Evolutionary conservation across 2,113 vertebrate species (phyloP).

Genomic region (Parus major): DNA sequence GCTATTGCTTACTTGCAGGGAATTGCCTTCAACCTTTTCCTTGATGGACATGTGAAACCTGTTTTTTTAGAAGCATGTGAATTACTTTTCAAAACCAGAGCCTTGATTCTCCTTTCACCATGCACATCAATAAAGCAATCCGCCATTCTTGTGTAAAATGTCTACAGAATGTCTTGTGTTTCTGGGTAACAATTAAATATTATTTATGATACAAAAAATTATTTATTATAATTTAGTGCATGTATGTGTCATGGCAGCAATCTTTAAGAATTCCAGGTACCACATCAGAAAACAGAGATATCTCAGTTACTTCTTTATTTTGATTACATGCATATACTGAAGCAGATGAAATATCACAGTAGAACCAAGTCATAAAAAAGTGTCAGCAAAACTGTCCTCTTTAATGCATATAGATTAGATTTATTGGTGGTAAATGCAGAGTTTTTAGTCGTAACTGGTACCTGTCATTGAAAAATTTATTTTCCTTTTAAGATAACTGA

Average conservation of each 20-base stretch:
- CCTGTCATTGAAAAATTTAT: slow-evolving; percentile 1
- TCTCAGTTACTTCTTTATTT: background rate
- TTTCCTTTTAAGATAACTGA: slow-evolving; percentile 31
- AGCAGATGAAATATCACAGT: background rate
- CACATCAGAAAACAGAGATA: background rate
- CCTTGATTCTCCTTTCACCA: background rate
- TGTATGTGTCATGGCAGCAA: background rate
- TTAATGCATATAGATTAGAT: background rate
- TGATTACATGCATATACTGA: background rate
- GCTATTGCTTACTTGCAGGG: background rate
- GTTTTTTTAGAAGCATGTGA: background rate
- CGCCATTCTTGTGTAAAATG: background rate
- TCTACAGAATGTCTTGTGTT: background rate
- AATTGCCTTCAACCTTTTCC: background rate
- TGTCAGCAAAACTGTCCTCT: background rate
- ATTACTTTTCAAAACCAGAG: background rate
- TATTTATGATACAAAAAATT: background rate
- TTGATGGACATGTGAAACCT: background rate
- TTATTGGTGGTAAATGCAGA: background rate
- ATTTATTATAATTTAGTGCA: background rate
- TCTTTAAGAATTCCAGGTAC: background rate
- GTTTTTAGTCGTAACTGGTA: background rate
- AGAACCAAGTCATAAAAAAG: background rate
- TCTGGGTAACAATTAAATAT: background rate
- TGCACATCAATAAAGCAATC: background rate